These are phyloP conservation scores for Aphis craccivora DNA, from an alignment of 1,140 invertebrate genomes.

Conservation along the genomic window DNA sequence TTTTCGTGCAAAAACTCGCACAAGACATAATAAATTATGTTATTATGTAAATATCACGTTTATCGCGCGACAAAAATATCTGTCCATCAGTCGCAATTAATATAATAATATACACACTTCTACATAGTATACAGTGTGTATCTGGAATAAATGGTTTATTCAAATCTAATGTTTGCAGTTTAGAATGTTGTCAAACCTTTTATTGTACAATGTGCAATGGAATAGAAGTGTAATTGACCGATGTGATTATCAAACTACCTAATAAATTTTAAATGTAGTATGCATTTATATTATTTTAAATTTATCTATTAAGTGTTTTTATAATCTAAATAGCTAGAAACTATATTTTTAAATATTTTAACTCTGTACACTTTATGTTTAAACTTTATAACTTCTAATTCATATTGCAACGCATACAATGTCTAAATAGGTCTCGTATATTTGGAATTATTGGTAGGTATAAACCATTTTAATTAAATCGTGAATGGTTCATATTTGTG, in stretches of 20 bases:
- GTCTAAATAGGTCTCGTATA: background rate
- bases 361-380: background rate
- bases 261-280: too few relatives aligned
- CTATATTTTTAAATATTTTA: too few relatives aligned
- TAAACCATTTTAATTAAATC: background rate
- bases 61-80: background rate
- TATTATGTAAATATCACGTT: constrained; percentile 6
- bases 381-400: background rate
- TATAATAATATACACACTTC: background rate
- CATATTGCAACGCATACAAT: background rate
- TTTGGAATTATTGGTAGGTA: background rate
- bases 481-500: background rate
- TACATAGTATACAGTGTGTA: background rate
- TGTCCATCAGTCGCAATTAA: background rate
- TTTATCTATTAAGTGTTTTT: too few relatives aligned
- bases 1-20: background rate
- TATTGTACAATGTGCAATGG: too few relatives aligned
- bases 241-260: too few relatives aligned
- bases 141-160: background rate
- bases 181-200: background rate
- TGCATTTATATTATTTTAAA: too few relatives aligned
- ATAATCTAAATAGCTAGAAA: too few relatives aligned
- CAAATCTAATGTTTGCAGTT: background rate
- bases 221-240: too few relatives aligned
- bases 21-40: background rate